Base-by-base conservation (phyloP, 2,797 vertebrate genomes). In the Helicolenus hilgendorfi region DNA sequence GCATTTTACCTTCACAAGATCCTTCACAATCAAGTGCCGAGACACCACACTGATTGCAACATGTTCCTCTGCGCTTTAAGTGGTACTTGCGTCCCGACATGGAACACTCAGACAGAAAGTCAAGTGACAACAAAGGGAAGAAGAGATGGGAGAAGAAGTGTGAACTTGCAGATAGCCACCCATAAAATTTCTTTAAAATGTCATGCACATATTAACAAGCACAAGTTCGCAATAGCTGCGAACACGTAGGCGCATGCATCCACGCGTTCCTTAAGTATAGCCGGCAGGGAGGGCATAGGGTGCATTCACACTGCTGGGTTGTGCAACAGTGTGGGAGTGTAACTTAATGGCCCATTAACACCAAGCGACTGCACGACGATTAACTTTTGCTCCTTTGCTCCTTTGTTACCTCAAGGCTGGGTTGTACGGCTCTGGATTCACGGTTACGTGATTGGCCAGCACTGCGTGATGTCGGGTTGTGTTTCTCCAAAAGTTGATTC, bases 1-100 rank as follows among this genome's bases (percentile, higher is more conserved):
- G 68, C 77, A 86, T 74, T 86, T 92, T 75, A 88, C 81, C 77
- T 88, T 84, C 84, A 76, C 67, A 72, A 83, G 56, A 92, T 81
- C 83, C 84, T 93, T 87, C 84, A 94, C 87, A 94, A 94, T 96
- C 94, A 92, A 93, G 83, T 55, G 84, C 83, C 55, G 80, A 88
- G 78, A 88, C 79, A 55, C 75, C 62, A 73, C 85, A 87, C 92
- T 96, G 96, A 97, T 97, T 97, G 93, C 84, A 83, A 41, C 85
- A 26, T 65, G 84, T 77, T 78, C 87, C 77, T 77, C 62, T 6
- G 22, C 13, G 75, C 79, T 80, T 65, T 45, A 80, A 94, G 86
- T 60, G 79, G 75, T 72, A 64, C 87, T 95, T 56, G 33, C 62
- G 77, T 3, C 10, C 59, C 27, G 68, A 88, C 72, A 63, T 83